Base-by-base conservation (phyloP, 2,113 vertebrate species). In the Tricholaema leucomelas region DNA sequence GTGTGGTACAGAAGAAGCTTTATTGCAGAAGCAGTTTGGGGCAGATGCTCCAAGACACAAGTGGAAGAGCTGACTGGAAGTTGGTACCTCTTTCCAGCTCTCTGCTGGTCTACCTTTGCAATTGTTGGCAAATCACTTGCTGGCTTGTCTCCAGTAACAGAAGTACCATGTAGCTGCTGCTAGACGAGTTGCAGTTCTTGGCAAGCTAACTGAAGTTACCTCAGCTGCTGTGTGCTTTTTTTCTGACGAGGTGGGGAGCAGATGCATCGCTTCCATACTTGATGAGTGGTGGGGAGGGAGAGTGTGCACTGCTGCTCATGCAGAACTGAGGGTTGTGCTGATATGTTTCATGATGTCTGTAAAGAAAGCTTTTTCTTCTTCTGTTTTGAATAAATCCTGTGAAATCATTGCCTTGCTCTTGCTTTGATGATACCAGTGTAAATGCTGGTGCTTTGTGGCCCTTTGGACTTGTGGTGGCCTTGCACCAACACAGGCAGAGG, bases 371-470 rank as follows among this genome's bases (percentile, higher is more conserved):
- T 85, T 87, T 80, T 66, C 48, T 88, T 88, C 65, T 74, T 46
- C 38, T 38, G 63, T 88, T 91, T 84, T 82, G 42, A 95, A 94
- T 95, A 95, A 96, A 93, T 66, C 83, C 71, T 92, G 63, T 81
- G 65, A 91, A 84, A 60, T 72, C 52, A 38, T 3, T 70, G 59
- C 23, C 24, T 33, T 3, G 1, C 71, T 77, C 75, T 69, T 73
- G 61, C 44, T 40, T 60, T 42, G 38, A 24, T 81, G 73, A 82
- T 56, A 81, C 16, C n/a, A 40, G 40, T 30, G 25, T 63, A 28
- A 72, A 54, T 71, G 38, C 59, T 3, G 1, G n/a, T 59, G 31
- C 42, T 76, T 14, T 0, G 0, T 27, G 31, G 25, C 27, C 9
- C 4, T 8, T 59, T 42, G 42, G 33, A 6, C 74, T 44, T 52